phyloP scores from a whole-genome alignment of 2,113 vertebrate species.

The Pachycephala philippinensis region DNA sequence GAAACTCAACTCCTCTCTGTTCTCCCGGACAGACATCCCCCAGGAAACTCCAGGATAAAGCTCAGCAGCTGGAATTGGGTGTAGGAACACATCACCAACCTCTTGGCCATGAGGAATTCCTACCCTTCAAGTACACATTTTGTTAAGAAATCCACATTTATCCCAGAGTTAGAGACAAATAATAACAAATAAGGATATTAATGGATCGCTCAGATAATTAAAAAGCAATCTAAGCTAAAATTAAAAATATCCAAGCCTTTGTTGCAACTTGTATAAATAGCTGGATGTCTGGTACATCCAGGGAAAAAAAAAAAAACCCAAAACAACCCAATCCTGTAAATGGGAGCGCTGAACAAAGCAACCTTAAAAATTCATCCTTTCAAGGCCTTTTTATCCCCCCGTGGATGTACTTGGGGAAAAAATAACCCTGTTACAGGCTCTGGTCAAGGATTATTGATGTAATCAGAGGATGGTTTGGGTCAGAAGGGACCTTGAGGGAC shows the following conservation, averaged over 20 bases:
- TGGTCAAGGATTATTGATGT: not conserved
- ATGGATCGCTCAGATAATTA: not conserved
- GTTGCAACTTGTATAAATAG: not conserved
- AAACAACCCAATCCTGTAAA: not conserved
- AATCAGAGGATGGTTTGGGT: not conserved
- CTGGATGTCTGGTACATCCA: not conserved
- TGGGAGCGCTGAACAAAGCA: not conserved
- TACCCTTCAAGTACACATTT: not conserved
- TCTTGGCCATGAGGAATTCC: not conserved
- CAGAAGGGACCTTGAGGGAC: not conserved
- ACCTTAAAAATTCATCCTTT: not conserved
- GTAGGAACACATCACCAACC: accelerated
- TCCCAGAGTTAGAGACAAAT: not conserved
- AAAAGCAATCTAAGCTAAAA: not conserved
- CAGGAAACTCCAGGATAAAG: not conserved
- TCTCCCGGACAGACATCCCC: not conserved
- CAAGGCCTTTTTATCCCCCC: not conserved
- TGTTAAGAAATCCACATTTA: not conserved
- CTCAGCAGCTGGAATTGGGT: not conserved
- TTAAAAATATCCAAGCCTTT: not conserved
- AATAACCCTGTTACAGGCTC: not conserved
- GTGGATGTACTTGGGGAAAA: not conserved
- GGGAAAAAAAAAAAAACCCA: not conserved
- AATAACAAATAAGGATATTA: not conserved
- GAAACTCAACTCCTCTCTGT: not conserved